A percentile compares a stretch with the other conserved stretches of the same genome.
These are phyloP conservation scores for Antechinus flavipes DNA, from an alignment of 2,113 vertebrate genomes.

Conservation along the genomic window DNA sequence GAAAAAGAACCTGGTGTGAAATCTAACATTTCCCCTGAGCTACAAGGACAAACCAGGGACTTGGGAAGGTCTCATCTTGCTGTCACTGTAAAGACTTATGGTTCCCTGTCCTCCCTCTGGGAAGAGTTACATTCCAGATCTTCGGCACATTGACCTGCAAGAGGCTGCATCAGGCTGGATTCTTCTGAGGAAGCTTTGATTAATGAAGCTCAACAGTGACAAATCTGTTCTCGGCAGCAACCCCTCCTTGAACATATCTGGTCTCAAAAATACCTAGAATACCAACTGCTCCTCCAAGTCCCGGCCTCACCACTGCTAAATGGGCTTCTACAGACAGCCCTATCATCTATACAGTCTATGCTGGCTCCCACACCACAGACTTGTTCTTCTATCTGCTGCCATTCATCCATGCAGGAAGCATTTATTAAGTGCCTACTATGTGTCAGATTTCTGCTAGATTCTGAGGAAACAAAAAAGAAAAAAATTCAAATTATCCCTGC, in stretches of 20 bases:
- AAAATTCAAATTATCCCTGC: background rate
- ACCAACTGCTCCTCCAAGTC: background rate
- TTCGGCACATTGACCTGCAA: constrained; percentile 74
- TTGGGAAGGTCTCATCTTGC: constrained; percentile 34
- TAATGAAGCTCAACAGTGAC: constrained; percentile 75
- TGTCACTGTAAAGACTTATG: constrained; percentile 75
- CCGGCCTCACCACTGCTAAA: background rate
- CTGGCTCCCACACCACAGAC: background rate
- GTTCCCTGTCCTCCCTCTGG: constrained; percentile 67
- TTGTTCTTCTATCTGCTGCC: background rate
- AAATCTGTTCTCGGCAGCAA: constrained; percentile 76
- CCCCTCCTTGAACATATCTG: background rate
- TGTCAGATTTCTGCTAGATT: background rate
- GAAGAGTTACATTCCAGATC: constrained; percentile 76
- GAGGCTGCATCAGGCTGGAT: constrained; percentile 70
- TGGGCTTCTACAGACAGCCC: background rate
- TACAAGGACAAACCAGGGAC: background rate
- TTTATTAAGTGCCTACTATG: background rate
- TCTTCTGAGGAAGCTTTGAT: constrained; percentile 76
- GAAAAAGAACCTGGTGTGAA: constrained; percentile 58
- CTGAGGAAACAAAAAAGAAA: background rate
- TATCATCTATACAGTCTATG: background rate
- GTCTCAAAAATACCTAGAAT: background rate
- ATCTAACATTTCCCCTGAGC: constrained; percentile 57
- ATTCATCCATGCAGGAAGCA: background rate